Conservation (phyloP, 2,888 invertebrate species). For the Cheilosia vernalis region DNA sequence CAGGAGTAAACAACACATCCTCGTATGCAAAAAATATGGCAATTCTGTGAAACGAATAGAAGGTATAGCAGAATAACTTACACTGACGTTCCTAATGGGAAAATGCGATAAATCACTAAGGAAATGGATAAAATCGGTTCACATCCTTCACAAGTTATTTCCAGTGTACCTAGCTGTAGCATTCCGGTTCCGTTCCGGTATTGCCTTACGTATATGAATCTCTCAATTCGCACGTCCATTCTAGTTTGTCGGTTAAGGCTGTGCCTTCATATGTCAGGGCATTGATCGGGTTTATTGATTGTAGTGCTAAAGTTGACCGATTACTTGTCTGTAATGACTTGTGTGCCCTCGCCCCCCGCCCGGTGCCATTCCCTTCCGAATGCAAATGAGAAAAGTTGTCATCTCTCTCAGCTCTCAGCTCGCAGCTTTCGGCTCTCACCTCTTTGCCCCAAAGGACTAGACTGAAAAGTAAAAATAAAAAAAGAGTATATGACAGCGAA, state of each 20-base stretch:
- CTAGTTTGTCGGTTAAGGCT: constrained; percentile 24
- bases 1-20: constrained; percentile 39
- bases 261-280: constrained; percentile 23
- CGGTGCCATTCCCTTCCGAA: constrained; percentile 36
- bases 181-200: background rate
- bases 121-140: constrained; percentile 68
- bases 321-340: constrained; percentile 71
- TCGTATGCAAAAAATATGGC: background rate
- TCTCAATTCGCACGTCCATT: constrained; percentile 44
- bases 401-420: background rate
- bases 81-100: constrained; percentile 73
- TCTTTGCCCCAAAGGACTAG: constrained; percentile 21
- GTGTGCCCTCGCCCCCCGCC: constrained; percentile 9
- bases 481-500: constrained; percentile 46
- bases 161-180: constrained; percentile 11
- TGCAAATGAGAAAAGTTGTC: constrained; percentile 66
- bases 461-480: constrained; percentile 15
- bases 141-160: constrained; percentile 57
- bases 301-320: constrained; percentile 61
- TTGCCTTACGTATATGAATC: constrained; percentile 11
- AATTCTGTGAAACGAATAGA: constrained; percentile 11
- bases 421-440: background rate
- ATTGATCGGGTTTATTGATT: constrained; percentile 58
- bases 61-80: constrained; percentile 70
- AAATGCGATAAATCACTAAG: constrained; percentile 74